Evolutionary conservation across 2,888 invertebrate species (phyloP), one percentile per base, ranked within the genome.

Genomic region (Melanargia galathea): DNA sequence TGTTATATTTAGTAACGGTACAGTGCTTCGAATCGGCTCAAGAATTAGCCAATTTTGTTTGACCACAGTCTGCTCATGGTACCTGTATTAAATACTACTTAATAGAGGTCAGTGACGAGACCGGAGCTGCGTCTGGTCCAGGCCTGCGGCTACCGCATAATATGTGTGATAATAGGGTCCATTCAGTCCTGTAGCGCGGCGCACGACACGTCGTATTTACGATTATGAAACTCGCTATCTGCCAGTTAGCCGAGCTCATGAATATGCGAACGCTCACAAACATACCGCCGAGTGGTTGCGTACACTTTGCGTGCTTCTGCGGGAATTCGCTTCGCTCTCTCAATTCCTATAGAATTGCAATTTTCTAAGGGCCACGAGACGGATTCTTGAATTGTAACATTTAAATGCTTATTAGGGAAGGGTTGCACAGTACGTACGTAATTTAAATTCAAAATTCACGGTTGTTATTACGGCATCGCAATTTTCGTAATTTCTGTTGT

Each of bases 241-340:
- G 7, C 16, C n/a, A 2, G 24, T 11, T 0, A n/a, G 35, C 35
- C 18, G 51, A 16, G 30, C 52, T 52, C 52, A 52, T 35, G 35
- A 33, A 52, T 52, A 52, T 52, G 33, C 51, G 51, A 30, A 30
- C 51, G 16, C 8, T 49, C 8, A 0, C 26, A 49, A 26, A 49
- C 26, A 49, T 49, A 49, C n/a, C n/a, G 49, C 13, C 6, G 26
- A 26, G 16, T n/a, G 26, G 16, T 16, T 30, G 26, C 49, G 49
- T 16, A 26, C 26, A 26, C 10, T n/a, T n/a, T 8, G 16, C 49
- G 49, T 10, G n/a, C n/a, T 22, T 20, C 13, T 13, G 51, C 51
- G 20, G 16, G 18, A n/a, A 51, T 51, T 51, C 51, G 51, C 13
- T 18, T 3, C 51, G 51, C 51, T 33, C 51, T 51, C 51, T 16